Percentiles rank a stretch among this genome's conserved stretches.
Conservation (phyloP, 2,113 vertebrate genomes). For the Harpagus bidentatus region DNA sequence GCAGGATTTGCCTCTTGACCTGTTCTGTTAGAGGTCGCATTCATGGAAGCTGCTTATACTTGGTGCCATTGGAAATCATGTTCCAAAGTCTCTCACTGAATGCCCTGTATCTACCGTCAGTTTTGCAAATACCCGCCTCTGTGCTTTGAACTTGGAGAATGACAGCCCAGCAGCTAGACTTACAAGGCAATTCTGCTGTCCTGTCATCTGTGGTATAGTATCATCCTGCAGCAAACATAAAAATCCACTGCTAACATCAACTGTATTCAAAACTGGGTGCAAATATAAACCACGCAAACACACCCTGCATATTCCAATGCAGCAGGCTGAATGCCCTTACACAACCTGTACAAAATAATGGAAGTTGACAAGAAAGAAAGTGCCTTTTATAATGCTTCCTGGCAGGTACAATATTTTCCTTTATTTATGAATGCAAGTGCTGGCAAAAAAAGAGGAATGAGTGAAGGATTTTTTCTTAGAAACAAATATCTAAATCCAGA, state of each 20-base stretch:
- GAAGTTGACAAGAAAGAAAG: conserved; percentile 58
- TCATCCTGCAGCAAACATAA: conserved; percentile 29
- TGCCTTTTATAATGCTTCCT: conserved; percentile 44
- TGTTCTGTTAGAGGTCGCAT: neutral
- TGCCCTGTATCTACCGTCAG: accelerated
- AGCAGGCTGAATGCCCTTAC: conserved; percentile 27
- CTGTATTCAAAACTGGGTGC: conserved; percentile 7
- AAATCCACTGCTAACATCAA: conserved; percentile 1
- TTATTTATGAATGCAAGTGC: conserved; percentile 42
- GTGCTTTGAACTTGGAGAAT: neutral
- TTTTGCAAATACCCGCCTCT: neutral
- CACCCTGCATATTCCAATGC: neutral
- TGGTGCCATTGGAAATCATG: neutral
- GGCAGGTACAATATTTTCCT: conserved; percentile 50
- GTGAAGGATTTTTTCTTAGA: neutral
- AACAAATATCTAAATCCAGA: neutral
- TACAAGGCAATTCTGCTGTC: neutral
- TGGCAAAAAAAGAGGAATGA: neutral
- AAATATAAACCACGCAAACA: neutral
- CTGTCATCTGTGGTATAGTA: conserved; percentile 7
- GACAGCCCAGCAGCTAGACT: neutral
- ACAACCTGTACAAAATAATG: conserved; percentile 53
- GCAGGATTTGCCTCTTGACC: neutral
- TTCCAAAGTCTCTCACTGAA: neutral
- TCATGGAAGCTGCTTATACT: neutral